Evolutionary conservation across 2,888 invertebrate species (phyloP), one percentile per base, ranked within the genome.

Genomic region (Oegoconia quadripuncta): DNA sequence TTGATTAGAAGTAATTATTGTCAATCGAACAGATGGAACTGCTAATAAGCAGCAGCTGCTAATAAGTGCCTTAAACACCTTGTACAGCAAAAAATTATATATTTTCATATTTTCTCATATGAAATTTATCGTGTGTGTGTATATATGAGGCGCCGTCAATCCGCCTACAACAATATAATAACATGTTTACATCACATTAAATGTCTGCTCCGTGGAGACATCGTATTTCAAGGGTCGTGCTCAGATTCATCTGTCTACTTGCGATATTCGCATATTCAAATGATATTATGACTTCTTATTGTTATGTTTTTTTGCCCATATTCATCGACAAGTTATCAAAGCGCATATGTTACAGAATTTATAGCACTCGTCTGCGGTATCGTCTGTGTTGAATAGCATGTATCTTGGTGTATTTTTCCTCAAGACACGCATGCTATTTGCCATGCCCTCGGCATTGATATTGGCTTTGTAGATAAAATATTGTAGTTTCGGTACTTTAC

Each of bases 221-320:
- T 76, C 80, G 76, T 80, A 80, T 79, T 81, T 77, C 74, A 83
- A 67, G 68, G 73, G 77, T 81, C 81, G 81, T 81, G 80, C 70
- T 59, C 68, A 81, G 84, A 84, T 84, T 74, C 75, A 84, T 84
- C 83, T 82, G 58, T 64, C 62, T 60, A 61, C 59, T 20, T 34
- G 56, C 60, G 69, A 71, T 75, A 74, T 75, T 72, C 66, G 58
- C 68, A 61, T 50, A 51, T 48, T 49, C 55, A 51, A 71, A 71
- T 71, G 74, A 78, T 73, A 77, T 83, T 83, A 80, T 79, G 77
- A 75, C 66, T 74, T 64, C 60, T 70, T 65, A 70, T 65, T 73
- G 69, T 72, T 73, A 75, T 71, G 66, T 71, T 74, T 77, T n/a
- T 78, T 75, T 74, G 61, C 68, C 59, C 53, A 59, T 62, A 55